Conservation (phyloP, 2,888 invertebrate species). For the Cephonodes hylas region DNA sequence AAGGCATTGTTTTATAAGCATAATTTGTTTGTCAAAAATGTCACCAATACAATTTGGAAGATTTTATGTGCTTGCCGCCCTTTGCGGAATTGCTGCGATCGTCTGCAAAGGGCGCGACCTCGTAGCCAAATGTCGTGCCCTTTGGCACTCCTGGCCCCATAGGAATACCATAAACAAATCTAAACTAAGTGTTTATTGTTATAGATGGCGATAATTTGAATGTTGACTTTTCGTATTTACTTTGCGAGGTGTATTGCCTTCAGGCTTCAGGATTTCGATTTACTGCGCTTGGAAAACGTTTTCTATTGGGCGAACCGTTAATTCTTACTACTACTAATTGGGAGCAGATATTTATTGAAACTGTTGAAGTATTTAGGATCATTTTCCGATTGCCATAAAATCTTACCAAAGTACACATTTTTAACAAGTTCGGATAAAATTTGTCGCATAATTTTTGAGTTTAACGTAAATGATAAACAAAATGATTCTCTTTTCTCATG, state of each 20-base stretch:
- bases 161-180: constrained; percentile 35
- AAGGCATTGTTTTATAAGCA: neutral
- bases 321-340: no score
- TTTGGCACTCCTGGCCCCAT: constrained; percentile 50
- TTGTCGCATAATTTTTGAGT: no score
- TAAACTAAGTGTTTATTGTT: constrained; percentile 1
- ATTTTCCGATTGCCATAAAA: no score
- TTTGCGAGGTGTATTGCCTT: neutral
- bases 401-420: no score
- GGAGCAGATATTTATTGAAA: no score
- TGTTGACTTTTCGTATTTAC: neutral
- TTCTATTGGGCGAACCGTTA: no score
- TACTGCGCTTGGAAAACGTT: neutral
- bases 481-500: no score
- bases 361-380: no score
- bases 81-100: constrained; percentile 51
- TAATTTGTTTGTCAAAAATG: constrained; percentile 44
- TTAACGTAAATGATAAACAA: no score
- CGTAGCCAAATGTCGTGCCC: constrained; percentile 66
- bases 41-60: constrained; percentile 54
- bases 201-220: neutral
- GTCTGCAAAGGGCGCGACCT: constrained; percentile 64
- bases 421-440: no score
- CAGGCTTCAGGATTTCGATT: neutral
- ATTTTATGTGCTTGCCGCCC: constrained; percentile 47